Evolutionary conservation across 2,888 invertebrate genomes (phyloP), one percentile per base, ranked within the genome.

Genomic region (Operophtera brumata): DNA sequence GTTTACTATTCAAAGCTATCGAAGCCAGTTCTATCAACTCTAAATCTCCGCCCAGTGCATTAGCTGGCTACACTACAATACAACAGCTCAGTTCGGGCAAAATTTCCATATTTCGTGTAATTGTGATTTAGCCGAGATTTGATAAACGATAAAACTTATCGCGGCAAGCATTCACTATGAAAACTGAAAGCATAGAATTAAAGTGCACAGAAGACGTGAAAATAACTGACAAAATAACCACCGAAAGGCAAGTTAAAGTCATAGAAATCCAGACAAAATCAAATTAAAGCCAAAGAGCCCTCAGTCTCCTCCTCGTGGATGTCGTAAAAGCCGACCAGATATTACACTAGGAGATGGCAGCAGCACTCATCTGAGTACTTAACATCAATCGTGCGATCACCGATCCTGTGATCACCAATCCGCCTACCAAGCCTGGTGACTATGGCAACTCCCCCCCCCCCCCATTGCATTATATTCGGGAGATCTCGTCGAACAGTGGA

Each of bases 71-170:
- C 71, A 70, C 67, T 57, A 68, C 71, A 70, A 66, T 75, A 71
- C 73, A 84, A 83, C 82, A 84, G 81, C 82, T 78, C 82, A 75
- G 77, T 79, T 81, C 69, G 64, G 73, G 69, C 72, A 80, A 85
- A 83, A 84, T 84, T 82, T 84, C 80, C 77, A 79, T 70, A 78
- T 83, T 81, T 71, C 80, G 70, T 78, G 80, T 87, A 86, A 87
- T 87, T 88, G 80, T 87, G 86, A 86, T 86, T 80, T 84, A 86
- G 79, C 77, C 73, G 72, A 70, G 73, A 77, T 85, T 80, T 84
- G 85, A 84, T 79, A 77, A 65, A 73, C 78, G 86, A 87, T 87
- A 83, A n/a, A 81, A 82, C 73, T 82, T 88, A 87, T 85, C 84
- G 75, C 54, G 34, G 43, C 39, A 30, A 60, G 36, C 55, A 54